Percentiles rank a stretch among this genome's conserved stretches.
Conservation (phyloP, 2,797 vertebrate genomes). For the Nothura maculosa region DNA sequence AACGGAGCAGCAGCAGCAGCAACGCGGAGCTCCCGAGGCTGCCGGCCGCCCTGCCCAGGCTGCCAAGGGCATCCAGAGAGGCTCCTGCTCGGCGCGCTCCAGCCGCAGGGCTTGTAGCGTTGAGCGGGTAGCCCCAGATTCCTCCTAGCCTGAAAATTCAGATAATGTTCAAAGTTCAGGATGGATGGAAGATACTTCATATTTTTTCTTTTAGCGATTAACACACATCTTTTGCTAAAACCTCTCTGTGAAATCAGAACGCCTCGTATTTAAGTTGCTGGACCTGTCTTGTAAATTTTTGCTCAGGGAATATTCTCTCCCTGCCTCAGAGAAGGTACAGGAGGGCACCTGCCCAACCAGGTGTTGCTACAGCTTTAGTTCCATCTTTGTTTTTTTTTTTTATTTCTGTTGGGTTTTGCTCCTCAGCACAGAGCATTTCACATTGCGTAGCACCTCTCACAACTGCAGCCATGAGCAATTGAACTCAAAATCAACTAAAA, state of each 20-base stretch:
- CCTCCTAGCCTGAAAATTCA: neutral
- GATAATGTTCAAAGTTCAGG: neutral
- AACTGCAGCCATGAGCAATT: neutral
- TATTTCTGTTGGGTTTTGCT: neutral
- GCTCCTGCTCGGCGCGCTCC: neutral
- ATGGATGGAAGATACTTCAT: neutral
- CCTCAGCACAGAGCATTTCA: rapidly evolving
- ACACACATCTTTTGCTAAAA: neutral
- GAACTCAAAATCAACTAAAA: neutral
- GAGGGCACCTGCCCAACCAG: neutral
- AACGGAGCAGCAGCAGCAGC: neutral
- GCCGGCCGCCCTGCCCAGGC: rapidly evolving
- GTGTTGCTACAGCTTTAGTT: neutral
- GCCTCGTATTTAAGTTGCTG: neutral
- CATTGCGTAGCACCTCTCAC: neutral
- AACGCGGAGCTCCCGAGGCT: neutral
- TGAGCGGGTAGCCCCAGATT: neutral
- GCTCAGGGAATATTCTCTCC: neutral
- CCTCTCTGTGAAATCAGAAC: neutral
- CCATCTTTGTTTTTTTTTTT: neutral
- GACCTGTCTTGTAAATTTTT: neutral
- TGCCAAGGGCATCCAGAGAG: neutral
- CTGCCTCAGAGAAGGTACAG: neutral
- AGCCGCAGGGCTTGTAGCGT: neutral
- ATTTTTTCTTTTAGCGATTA: neutral